Evolutionary conservation across 1,140 invertebrate genomes (phyloP).

Genomic region (Ostrea edulis): DNA sequence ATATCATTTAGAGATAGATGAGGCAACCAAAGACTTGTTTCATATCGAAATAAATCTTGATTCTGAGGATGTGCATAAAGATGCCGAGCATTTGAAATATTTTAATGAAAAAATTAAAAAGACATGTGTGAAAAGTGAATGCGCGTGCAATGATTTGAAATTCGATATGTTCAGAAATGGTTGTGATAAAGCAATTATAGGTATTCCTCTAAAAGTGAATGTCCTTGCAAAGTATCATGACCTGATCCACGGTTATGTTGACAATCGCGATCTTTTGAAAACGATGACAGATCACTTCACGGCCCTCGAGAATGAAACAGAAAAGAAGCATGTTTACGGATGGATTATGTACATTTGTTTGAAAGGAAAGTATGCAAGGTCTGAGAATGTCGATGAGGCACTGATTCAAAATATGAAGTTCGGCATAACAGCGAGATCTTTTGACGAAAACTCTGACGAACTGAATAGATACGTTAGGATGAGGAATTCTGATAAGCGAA

Average conservation of each 20-base stretch:
- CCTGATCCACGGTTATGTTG: background rate
- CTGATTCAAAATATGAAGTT: background rate
- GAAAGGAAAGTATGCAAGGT: background rate
- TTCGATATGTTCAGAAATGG: background rate
- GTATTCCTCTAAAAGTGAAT: background rate
- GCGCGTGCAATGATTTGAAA: background rate
- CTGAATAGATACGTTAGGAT: background rate
- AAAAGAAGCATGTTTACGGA: background rate
- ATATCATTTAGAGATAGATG: background rate
- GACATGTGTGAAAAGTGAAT: background rate
- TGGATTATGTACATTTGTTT: conserved; percentile 9
- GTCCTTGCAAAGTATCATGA: background rate
- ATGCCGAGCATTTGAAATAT: background rate
- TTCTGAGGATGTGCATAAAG: background rate
- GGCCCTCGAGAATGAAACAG: background rate
- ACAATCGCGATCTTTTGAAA: background rate
- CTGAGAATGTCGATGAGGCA: background rate
- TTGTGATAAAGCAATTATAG: background rate
- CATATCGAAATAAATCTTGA: background rate
- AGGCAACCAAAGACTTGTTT: background rate
- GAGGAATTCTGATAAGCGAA: background rate
- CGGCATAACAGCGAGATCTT: background rate
- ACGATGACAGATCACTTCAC: background rate
- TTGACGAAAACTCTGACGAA: background rate
- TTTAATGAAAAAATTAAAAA: background rate